These are phyloP conservation scores for Bombus impatiens DNA, from an alignment of 1,140 invertebrate genomes.

Conservation along the genomic window DNA sequence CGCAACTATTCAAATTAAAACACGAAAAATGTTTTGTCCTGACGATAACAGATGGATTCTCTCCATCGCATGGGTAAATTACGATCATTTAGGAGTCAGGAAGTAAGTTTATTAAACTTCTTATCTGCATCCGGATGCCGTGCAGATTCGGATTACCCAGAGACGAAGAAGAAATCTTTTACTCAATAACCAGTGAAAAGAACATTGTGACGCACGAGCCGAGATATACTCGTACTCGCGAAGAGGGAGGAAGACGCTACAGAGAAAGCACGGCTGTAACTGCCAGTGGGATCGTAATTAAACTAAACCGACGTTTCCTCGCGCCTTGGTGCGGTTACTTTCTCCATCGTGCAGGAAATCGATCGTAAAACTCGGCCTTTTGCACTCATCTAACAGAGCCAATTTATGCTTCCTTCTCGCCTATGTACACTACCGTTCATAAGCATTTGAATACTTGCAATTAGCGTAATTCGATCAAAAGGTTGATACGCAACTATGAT, in stretches of 20 bases:
- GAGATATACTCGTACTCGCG: constrained; percentile 27
- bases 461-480: no score
- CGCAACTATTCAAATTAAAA: background rate
- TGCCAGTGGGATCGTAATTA: constrained; percentile 9
- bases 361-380: constrained; percentile 28
- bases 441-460: background rate
- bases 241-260: constrained; percentile 8
- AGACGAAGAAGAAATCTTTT: background rate
- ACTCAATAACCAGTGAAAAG: constrained; percentile 17
- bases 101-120: background rate
- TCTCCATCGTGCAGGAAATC: constrained; percentile 24
- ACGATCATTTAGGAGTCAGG: background rate
- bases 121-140: constrained; percentile 39
- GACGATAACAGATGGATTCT: background rate
- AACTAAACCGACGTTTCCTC: constrained; percentile 23
- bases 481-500: no score
- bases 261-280: constrained; percentile 22
- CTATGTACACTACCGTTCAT: background rate
- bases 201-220: constrained; percentile 36
- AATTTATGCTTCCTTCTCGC: constrained; percentile 26
- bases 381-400: background rate
- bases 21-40: no score
- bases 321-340: constrained; percentile 11
- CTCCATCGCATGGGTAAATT: background rate
- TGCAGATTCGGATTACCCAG: constrained; percentile 5